These are phyloP conservation scores for Osmerus mordax DNA, from an alignment of 2,113 vertebrate species.

Conservation along the genomic window DNA sequence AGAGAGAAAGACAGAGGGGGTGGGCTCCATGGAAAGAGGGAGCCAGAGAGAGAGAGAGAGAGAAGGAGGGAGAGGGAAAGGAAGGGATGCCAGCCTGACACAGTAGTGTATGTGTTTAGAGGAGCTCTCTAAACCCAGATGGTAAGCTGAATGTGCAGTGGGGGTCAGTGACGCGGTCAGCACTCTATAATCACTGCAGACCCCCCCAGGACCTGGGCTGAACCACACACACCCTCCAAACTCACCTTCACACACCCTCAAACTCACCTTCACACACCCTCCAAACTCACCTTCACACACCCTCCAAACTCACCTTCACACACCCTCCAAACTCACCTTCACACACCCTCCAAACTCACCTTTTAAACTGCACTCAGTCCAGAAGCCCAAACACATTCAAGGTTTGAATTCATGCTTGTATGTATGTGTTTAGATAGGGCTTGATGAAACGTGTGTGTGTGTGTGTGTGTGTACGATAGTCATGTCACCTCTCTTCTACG, in stretches of 20 bases:
- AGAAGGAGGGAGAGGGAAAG: no score
- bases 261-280: not conserved
- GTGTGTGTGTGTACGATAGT: no score
- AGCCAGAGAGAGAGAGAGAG: no score
- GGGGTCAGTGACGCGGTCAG: conserved; percentile 49
- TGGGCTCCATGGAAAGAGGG: no score
- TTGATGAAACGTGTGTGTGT: no score
- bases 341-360: not conserved
- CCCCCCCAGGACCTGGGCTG: not conserved
- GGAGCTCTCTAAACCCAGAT: conserved; percentile 47
- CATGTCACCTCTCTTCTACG: not conserved
- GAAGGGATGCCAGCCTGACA: not conserved
- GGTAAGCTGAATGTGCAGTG: conserved; percentile 53
- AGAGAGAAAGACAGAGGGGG: not conserved
- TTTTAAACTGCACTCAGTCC: not conserved
- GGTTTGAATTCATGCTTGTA: no score
- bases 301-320: not conserved
- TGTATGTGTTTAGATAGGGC: no score
- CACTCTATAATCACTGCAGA: conserved; percentile 36
- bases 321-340: not conserved
- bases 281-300: not conserved
- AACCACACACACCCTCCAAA: not conserved
- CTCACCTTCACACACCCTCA: not conserved
- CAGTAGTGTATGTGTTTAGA: conserved; percentile 33
- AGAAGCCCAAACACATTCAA: no score